Evolutionary conservation across 2,797 vertebrate genomes (phyloP).

Genomic region (Neosilurus mollespiculum): DNA sequence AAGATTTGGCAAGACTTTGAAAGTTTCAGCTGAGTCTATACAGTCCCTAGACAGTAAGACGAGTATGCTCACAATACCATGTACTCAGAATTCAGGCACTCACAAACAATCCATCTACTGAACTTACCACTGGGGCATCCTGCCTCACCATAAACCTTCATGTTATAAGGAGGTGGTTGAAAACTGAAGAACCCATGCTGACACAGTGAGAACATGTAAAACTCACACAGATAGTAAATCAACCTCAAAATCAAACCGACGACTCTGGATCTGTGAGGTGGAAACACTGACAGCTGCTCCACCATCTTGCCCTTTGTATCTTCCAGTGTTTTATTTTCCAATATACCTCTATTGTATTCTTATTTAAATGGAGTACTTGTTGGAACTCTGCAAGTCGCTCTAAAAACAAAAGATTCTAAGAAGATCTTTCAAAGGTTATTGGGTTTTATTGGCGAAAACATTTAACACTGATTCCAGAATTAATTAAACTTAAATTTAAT

Average conservation of each 20-base stretch:
- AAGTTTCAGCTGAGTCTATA: neutral
- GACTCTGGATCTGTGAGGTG: neutral
- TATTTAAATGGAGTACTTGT: neutral
- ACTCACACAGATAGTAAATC: neutral
- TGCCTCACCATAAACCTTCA: no score
- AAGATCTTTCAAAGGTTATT: neutral
- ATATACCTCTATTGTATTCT: neutral
- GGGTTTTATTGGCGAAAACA: neutral
- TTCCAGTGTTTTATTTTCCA: neutral
- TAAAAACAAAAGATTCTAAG: neutral
- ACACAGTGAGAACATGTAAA: neutral
- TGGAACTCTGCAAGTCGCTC: neutral
- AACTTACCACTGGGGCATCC: no score
- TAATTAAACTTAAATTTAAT: no score
- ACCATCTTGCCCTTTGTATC: neutral
- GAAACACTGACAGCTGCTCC: neutral
- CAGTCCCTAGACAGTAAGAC: neutral
- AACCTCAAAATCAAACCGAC: neutral
- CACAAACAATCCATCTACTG: neutral
- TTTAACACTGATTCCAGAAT: neutral
- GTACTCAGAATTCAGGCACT: neutral
- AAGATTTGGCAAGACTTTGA: neutral
- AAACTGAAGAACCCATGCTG: neutral
- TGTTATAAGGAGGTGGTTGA: neutral
- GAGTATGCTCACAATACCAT: neutral